phyloP scores from a whole-genome alignment of 1,140 invertebrate species.

The Dermatophagoides farinae region DNA sequence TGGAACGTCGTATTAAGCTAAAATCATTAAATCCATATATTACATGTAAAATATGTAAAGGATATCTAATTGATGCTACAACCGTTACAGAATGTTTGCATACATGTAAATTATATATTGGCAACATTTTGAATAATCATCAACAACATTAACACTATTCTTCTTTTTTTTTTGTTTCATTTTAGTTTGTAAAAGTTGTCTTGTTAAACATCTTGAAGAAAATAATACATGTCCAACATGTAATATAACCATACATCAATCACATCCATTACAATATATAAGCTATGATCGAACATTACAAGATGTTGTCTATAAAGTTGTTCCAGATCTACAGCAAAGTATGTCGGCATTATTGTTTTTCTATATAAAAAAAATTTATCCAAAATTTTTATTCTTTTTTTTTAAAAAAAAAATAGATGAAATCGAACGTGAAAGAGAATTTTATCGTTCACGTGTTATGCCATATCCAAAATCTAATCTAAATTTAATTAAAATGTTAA shows the following conservation, averaged over 20 bases:
- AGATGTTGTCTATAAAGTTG: conserved; percentile 92
- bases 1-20: conserved; percentile 21
- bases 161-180: conserved; percentile 22
- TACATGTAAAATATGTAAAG: conserved; percentile 30
- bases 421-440: conserved; percentile 20
- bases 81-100: conserved; percentile 34
- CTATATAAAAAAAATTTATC: no score
- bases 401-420: no score
- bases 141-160: neutral
- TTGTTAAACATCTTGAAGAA: conserved; percentile 90
- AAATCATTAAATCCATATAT: conserved; percentile 27
- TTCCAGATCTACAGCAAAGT: conserved; percentile 72
- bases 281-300: conserved; percentile 96
- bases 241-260: conserved; percentile 89
- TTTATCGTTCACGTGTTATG: conserved; percentile 19
- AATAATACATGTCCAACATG: conserved; percentile 93
- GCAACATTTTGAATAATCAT: neutral
- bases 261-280: conserved; percentile 85
- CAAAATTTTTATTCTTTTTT: conserved; percentile 9
- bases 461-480: conserved; percentile 20
- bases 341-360: conserved; percentile 6
- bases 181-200: conserved; percentile 84
- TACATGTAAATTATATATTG: conserved; percentile 24
- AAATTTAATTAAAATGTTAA: neutral
- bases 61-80: conserved; percentile 32